Evolutionary conservation across 2,113 vertebrate genomes (phyloP), one percentile per base, ranked within the genome.

Genomic region (Ammospiza nelsoni): DNA sequence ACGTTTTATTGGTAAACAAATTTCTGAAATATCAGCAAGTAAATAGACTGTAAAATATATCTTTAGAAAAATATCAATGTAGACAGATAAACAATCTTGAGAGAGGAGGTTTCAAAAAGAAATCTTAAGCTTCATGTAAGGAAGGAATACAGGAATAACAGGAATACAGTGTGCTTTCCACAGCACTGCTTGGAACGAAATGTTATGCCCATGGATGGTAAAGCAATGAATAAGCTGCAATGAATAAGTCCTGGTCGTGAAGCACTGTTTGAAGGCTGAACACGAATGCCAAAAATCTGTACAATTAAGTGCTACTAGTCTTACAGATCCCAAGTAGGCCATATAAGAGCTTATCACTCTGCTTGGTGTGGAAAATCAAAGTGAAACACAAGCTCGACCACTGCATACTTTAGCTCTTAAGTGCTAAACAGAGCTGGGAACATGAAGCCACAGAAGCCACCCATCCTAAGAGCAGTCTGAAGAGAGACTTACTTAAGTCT

Each of bases 201-300:
- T 67, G 43, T 95, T 95, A 97, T 98, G 97, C 97, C 98, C 98
- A 97, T 97, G 98, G 97, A 98, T 98, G 98, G 98, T 98, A 96
- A 97, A 93, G 94, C 96, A 94, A 95, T 65, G 96, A 94, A 84
- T 66, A 94, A 78, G 48, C 82, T 86, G 29, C 31, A 37, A 31
- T 92, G 63, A 81, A 68, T 57, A 73, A 97, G 41, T 43, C 41
- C 41, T 43, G 41, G 41, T 43, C 41, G 15, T 43, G 41, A 43
- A 43, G 69, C 4, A 15, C 22, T 65, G 63, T 68, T 77, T n/a
- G 75, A 91, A 92, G 68, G 55, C 63, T 85, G 65, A 74, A 79
- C 23, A 59, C 0, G 5, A 59, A 43, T 65, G 61, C 81, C 75
- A 75, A 67, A 87, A 86, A 39, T 90, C 54, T 61, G 74, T 21